Conservation (phyloP, 2,113 vertebrate species). For the Orthonyx spaldingii region DNA sequence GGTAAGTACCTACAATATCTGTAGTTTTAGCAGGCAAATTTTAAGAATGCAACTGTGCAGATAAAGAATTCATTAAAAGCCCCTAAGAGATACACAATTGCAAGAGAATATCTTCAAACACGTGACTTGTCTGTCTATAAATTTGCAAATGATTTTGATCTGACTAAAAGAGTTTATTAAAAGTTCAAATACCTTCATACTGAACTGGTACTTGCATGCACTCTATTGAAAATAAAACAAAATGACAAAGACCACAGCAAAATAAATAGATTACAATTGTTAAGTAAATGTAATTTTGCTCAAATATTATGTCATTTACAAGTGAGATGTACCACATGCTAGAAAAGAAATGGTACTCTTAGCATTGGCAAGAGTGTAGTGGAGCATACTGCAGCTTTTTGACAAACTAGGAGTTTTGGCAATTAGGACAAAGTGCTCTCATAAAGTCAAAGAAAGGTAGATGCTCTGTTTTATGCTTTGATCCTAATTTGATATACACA, state of each 20-base stretch:
- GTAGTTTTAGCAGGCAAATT: not conserved
- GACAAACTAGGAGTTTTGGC: not conserved
- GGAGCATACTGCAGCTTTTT: not conserved
- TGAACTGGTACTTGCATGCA: not conserved
- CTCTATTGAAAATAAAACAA: not conserved
- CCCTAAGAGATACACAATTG: not conserved
- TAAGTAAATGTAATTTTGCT: not conserved
- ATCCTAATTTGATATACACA: not conserved
- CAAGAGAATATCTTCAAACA: not conserved
- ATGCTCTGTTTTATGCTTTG: not conserved
- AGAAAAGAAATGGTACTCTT: constrained; percentile 7
- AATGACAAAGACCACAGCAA: not conserved
- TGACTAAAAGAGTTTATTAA: not conserved
- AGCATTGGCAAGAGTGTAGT: not conserved
- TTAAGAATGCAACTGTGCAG: not conserved
- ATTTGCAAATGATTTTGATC: not conserved
- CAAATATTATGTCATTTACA: not conserved
- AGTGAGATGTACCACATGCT: not conserved
- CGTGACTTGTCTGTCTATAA: not conserved
- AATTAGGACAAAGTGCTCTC: not conserved
- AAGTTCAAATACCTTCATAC: constrained; percentile 7
- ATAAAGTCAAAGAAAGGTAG: not conserved
- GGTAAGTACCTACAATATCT: not conserved
- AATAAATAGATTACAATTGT: not conserved
- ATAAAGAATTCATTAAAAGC: not conserved